Base-by-base conservation (phyloP, 1,140 invertebrate genomes). In the Rhyzopertha dominica region DNA sequence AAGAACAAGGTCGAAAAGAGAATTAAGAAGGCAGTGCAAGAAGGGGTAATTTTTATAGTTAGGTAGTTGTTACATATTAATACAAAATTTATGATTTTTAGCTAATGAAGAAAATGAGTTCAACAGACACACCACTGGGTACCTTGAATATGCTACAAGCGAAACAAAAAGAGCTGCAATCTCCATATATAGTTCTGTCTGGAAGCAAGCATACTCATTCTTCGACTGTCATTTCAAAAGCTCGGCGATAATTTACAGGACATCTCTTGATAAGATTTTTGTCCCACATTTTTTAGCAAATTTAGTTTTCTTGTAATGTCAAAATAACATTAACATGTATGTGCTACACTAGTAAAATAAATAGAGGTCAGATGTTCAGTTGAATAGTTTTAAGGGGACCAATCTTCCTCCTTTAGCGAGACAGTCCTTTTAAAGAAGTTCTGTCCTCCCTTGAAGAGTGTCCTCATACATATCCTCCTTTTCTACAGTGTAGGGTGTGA, bases 1-100 rank as follows among this genome's bases (percentile, higher is more conserved):
- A 99, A 99, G 68, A 98, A 97, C 73, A 99, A 99, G 72, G 80
- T 82, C 56, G 97, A 99, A 66, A 99, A 99, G 69, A 77, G 95
- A 60, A 82, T 92, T 69, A 95, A 96, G 66, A 98, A 99, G 71
- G 73, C 82, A 43, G 86, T 95, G 60, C 94, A 98, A 69, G 91
- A 95, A 70, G 85, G 86, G 66, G 85, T 88, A 64, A 69, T 73
- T 71, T 26, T 37, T 25, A 7, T 17, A 5, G 10, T 26, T 8
- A 25, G 34, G 12, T 31, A 1, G 23, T 39, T 39, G 18, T 5
- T 10, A 4, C 14, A 37, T 37, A 19, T n/a, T n/a, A n/a, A n/a
- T n/a, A n/a, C n/a, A 39, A 35, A 28, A 18, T 8, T 22, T 3
- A 24, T 16, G 14, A 30, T 49, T 71, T 74, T 13, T 66, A 91